Evolutionary conservation across 1,140 invertebrate genomes (phyloP).

Genomic region (Lasaia peninsularis): DNA sequence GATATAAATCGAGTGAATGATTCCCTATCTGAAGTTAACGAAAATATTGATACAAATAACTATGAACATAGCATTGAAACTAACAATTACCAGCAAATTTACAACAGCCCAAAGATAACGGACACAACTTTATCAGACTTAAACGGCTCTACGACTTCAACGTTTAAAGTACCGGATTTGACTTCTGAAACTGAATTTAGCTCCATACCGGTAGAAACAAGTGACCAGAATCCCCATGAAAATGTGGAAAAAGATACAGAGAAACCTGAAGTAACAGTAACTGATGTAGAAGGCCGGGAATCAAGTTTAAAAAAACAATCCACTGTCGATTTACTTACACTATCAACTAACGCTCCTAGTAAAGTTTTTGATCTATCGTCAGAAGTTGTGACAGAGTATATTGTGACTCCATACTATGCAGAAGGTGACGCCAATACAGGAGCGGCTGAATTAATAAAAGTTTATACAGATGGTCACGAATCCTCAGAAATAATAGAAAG

Average conservation of each 20-base stretch:
- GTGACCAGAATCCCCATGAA: conserved; percentile 66
- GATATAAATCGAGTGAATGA: conserved; percentile 14
- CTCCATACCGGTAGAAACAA: conserved; percentile 63
- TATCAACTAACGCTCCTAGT: conserved; percentile 29
- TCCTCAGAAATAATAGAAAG: conserved; percentile 56
- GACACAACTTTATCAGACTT: conserved; percentile 13
- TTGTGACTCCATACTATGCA: conserved; percentile 48
- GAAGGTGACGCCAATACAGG: conserved; percentile 48
- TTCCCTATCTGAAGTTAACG: background rate
- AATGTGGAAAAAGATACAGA: conserved; percentile 44
- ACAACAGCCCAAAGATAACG: conserved; percentile 10
- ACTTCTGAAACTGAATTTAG: conserved; percentile 59
- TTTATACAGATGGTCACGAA: conserved; percentile 39
- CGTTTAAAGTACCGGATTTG: conserved; percentile 54
- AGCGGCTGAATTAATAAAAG: conserved; percentile 59
- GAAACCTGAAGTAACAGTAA: conserved; percentile 35
- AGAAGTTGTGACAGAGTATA: conserved; percentile 57
- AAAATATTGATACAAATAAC: too few species aligned
- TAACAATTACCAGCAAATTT: background rate
- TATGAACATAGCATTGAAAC: too few species aligned
- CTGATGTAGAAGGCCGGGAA: conserved; percentile 26
- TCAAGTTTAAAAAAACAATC: conserved; percentile 30
- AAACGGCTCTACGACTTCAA: conserved; percentile 33
- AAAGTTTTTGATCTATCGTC: conserved; percentile 36
- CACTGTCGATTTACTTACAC: conserved; percentile 36